Conservation (phyloP, 92 coral and sea anemone genomes). For the Phenganax marumi region DNA sequence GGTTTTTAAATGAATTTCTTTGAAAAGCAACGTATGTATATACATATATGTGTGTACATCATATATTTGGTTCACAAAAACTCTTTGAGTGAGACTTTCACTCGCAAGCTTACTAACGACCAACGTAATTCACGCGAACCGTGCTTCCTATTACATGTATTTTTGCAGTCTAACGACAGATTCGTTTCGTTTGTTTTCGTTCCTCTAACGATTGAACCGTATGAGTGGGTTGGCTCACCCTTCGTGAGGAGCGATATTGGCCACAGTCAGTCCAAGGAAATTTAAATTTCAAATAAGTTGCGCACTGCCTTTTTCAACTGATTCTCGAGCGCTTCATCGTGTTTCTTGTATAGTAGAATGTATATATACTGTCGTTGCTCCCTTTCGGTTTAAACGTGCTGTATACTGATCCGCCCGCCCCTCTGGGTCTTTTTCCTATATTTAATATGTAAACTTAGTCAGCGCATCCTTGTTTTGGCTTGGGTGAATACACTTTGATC, state of each 20-base stretch:
- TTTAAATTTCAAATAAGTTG: slow-evolving; percentile 12
- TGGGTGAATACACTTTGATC: background rate
- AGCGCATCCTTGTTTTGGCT: slow-evolving; percentile 1
- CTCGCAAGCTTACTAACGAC: background rate
- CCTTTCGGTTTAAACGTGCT: no score
- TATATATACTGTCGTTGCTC: background rate
- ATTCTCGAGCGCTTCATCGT: background rate
- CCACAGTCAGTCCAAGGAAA: background rate
- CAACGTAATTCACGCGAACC: slow-evolving; percentile 18
- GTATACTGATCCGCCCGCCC: background rate
- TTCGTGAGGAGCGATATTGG: slow-evolving; percentile 28
- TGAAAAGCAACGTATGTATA: background rate
- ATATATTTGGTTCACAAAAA: slow-evolving; percentile 4
- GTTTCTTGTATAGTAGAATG: background rate
- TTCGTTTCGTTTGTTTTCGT: slow-evolving; percentile 5
- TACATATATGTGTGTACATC: background rate
- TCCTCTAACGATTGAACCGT: slow-evolving; percentile 11
- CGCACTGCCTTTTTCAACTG: background rate
- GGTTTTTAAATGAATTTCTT: no score
- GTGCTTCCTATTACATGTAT: slow-evolving; percentile 32
- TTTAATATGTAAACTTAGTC: background rate
- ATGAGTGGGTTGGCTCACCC: slow-evolving; percentile 23
- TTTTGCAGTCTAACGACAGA: slow-evolving; percentile 12
- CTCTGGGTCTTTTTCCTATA: background rate
- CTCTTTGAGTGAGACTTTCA: background rate